These are phyloP conservation scores for Sinodicranocentrus sp. DNA, from an alignment of 2,888 invertebrate genomes.

Conservation along the genomic window DNA sequence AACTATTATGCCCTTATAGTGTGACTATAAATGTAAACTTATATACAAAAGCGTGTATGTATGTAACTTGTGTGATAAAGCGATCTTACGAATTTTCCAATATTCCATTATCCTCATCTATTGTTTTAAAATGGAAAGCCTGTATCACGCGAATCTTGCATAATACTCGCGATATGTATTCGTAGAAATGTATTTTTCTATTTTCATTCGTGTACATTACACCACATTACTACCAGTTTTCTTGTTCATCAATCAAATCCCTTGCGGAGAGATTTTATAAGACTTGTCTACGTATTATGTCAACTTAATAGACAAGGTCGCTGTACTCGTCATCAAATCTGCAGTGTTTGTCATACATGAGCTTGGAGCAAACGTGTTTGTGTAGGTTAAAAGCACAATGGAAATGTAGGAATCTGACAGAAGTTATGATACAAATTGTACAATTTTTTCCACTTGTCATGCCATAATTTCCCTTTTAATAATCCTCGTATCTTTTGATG, in stretches of 20 bases:
- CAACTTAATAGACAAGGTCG: slow-evolving; percentile 20
- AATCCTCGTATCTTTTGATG: slow-evolving; percentile 44
- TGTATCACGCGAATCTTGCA: too few species aligned
- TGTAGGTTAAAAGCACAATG: slow-evolving; percentile 5
- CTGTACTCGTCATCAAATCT: slow-evolving; percentile 28
- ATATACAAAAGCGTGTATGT: too few species aligned
- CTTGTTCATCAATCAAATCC: slow-evolving; percentile 9
- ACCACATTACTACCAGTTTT: slow-evolving; percentile 12
- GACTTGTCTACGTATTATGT: too few species aligned
- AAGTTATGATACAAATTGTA: slow-evolving; percentile 48
- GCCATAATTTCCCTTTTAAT: slow-evolving; percentile 38
- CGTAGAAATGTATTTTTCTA: too few species aligned
- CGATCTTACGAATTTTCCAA: too few species aligned
- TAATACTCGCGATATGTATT: too few species aligned
- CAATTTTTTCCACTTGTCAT: slow-evolving; percentile 50
- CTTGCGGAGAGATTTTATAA: background rate
- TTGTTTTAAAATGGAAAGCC: too few species aligned
- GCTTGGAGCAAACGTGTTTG: slow-evolving; percentile 26
- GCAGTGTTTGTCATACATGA: slow-evolving; percentile 6
- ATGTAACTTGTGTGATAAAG: too few species aligned
- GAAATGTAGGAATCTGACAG: background rate
- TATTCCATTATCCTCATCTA: too few species aligned
- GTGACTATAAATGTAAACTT: too few species aligned
- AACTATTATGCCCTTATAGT: too few species aligned
- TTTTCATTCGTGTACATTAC: slow-evolving; percentile 1